These are phyloP conservation scores for Eupithecia dodoneata DNA, from an alignment of 2,888 invertebrate species.

Conservation along the genomic window DNA sequence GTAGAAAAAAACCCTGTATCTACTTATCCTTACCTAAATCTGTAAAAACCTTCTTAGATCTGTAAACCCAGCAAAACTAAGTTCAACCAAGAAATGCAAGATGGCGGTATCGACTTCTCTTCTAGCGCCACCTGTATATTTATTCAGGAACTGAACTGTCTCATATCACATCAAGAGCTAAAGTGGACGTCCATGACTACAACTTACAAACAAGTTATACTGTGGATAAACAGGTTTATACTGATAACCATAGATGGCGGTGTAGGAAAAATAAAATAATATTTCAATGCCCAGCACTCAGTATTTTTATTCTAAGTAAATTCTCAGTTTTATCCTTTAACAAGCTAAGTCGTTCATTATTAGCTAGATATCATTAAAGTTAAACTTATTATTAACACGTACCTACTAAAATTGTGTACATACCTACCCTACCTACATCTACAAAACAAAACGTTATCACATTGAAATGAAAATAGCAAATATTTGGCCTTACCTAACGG, in stretches of 20 bases:
- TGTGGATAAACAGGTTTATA: not conserved
- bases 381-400: not conserved
- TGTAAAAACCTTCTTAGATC: not conserved
- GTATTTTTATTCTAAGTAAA: conserved; percentile 7
- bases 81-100: conserved; percentile 9
- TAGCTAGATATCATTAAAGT: not conserved
- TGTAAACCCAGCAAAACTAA: not conserved
- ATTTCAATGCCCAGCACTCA: conserved; percentile 28
- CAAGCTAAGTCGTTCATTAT: conserved; percentile 44
- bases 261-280: conserved; percentile 10
- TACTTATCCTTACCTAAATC: too few species aligned
- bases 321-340: conserved; percentile 26
- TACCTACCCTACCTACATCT: not conserved
- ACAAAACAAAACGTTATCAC: too few species aligned
- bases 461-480: not conserved
- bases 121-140: conserved; percentile 13
- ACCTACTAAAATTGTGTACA: not conserved
- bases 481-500: not conserved
- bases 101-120: not conserved
- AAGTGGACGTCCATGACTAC: not conserved
- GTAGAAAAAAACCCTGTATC: too few species aligned
- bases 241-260: conserved; percentile 13
- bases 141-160: not conserved
- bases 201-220: not conserved
- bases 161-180: not conserved